These are phyloP conservation scores for Tinea pellionella DNA, from an alignment of 2,888 invertebrate genomes.

Conservation along the genomic window DNA sequence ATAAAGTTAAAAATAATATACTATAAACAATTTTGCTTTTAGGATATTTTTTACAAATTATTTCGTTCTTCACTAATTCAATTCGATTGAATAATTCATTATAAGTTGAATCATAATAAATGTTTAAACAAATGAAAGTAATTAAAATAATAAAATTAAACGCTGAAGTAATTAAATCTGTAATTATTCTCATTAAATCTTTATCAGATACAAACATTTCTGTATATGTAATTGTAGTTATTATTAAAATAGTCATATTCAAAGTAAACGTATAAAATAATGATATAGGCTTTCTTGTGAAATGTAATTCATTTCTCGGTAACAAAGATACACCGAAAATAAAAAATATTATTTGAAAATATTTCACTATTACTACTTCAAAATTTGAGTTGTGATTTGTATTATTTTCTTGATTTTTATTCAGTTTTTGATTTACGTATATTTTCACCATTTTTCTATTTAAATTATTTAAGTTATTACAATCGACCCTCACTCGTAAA, in stretches of 20 bases:
- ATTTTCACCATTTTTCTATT: background rate
- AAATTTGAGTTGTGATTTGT: background rate
- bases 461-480: too few species aligned
- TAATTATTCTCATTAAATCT: background rate
- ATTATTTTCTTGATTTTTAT: background rate
- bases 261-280: background rate
- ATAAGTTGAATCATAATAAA: background rate
- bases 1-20: background rate
- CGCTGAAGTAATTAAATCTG: background rate
- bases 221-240: background rate
- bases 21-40: background rate
- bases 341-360: background rate
- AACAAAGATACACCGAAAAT: slow-evolving; percentile 1
- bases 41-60: background rate
- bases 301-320: background rate
- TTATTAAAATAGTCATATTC: background rate
- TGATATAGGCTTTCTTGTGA: background rate
- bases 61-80: background rate
- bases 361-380: background rate
- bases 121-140: background rate
- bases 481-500: too few species aligned
- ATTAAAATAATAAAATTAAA: background rate
- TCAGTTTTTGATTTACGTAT: background rate
- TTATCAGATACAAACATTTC: background rate
- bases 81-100: background rate